Evolutionary conservation across 2,113 vertebrate species (phyloP).

Genomic region (Engraulis encrasicolus): DNA sequence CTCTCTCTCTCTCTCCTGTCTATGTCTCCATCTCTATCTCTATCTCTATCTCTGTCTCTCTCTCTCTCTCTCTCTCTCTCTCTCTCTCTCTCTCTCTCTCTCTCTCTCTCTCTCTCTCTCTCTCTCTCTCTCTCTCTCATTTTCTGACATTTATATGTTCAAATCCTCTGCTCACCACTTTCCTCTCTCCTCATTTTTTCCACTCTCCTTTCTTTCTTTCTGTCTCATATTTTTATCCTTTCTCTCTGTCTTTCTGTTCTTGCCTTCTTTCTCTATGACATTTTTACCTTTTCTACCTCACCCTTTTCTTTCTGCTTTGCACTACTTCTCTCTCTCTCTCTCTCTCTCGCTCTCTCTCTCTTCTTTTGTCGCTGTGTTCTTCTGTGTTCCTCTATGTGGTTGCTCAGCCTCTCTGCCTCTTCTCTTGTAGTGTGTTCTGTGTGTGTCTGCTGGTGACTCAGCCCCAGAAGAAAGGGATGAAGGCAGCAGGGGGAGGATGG

Average conservation of each 20-base stretch:
- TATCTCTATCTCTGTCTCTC: slow-evolving; percentile 20
- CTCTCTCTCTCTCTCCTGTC: slow-evolving; percentile 31
- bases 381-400: background rate
- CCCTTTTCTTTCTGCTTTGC: too few relatives aligned
- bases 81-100: slow-evolving; percentile 33
- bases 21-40: slow-evolving; percentile 14
- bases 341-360: slow-evolving; percentile 8
- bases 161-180: slow-evolving; percentile 2
- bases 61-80: slow-evolving; percentile 37
- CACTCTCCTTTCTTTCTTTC: too few relatives aligned
- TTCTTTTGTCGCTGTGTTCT: slow-evolving; percentile 30
- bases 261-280: background rate
- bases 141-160: slow-evolving; percentile 24
- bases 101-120: slow-evolving; percentile 24
- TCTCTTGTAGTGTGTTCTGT: slow-evolving; percentile 58
- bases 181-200: too few relatives aligned
- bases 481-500: background rate
- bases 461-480: slow-evolving; percentile 47
- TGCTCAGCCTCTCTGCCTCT: slow-evolving; percentile 32
- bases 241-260: slow-evolving; percentile 37
- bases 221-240: background rate
- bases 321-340: slow-evolving; percentile 34
- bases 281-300: too few relatives aligned
- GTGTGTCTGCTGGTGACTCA: slow-evolving; percentile 57
- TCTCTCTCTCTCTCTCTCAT: slow-evolving; percentile 16